Conservation (phyloP, 2,888 invertebrate species). For the Prenolepis imparis region DNA sequence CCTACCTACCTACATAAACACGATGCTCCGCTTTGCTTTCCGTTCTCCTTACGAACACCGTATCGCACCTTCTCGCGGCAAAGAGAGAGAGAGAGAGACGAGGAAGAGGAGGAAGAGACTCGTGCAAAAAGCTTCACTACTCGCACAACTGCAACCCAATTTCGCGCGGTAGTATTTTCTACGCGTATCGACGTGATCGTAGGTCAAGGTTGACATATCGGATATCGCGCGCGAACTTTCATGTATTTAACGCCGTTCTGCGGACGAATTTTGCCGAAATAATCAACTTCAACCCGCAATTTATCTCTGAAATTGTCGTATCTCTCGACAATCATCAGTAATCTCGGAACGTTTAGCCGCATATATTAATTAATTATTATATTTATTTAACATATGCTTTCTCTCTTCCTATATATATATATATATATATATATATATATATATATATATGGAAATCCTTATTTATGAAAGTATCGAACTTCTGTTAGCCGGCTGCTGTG, state of each 20-base stretch:
- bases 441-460: neutral
- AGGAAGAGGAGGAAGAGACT: slow-evolving; percentile 42
- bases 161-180: slow-evolving; percentile 60
- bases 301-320: neutral
- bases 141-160: slow-evolving; percentile 74
- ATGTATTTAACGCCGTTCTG: slow-evolving; percentile 56
- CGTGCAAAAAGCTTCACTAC: slow-evolving; percentile 14
- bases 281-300: neutral
- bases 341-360: neutral
- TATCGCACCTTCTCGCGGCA: slow-evolving; percentile 71
- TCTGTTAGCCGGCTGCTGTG: neutral
- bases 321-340: neutral
- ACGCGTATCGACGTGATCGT: slow-evolving; percentile 61
- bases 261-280: neutral
- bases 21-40: slow-evolving; percentile 79
- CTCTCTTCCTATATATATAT: neutral
- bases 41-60: slow-evolving; percentile 78
- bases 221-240: slow-evolving; percentile 25
- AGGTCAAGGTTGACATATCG: slow-evolving; percentile 69
- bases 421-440: too few relatives aligned
- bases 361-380: neutral
- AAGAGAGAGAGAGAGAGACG: slow-evolving; percentile 49
- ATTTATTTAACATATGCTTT: neutral
- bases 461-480: neutral
- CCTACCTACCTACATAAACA: slow-evolving; percentile 80